A percentile compares a stretch with the other conserved stretches of the same genome.
These are phyloP conservation scores for Drosophila kanekoi DNA, from an alignment of 2,888 invertebrate genomes.

Conservation along the genomic window DNA sequence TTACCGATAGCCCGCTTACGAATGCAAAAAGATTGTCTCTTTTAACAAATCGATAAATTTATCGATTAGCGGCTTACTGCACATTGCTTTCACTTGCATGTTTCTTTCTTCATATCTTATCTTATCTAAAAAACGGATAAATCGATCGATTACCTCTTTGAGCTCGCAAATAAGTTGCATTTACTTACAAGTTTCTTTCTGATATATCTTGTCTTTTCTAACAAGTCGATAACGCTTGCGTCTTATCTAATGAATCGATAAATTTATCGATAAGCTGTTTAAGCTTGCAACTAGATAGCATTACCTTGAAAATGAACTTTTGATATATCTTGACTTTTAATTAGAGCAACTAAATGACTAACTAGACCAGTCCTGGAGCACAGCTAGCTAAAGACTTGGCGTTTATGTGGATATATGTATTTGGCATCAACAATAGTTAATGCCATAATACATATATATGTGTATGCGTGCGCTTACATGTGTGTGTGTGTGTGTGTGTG, in stretches of 20 bases:
- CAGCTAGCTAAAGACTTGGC: slow-evolving; percentile 8
- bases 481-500: slow-evolving; percentile 1
- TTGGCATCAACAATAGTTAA: slow-evolving; percentile 1
- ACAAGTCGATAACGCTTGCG: too few species aligned
- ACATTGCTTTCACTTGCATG: background rate
- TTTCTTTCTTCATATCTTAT: too few species aligned
- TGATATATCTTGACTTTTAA: background rate
- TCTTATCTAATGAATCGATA: background rate
- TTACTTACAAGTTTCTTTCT: too few species aligned
- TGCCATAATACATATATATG: background rate
- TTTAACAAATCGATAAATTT: background rate
- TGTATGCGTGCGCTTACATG: too few species aligned
- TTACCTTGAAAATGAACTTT: background rate
- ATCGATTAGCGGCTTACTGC: background rate
- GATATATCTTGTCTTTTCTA: too few species aligned
- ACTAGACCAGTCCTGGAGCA: background rate
- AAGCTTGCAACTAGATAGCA: background rate
- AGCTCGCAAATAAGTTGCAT: too few species aligned
- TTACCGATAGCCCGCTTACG: too few species aligned
- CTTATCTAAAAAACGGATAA: background rate
- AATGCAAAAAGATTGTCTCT: too few species aligned
- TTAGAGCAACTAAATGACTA: slow-evolving; percentile 4
- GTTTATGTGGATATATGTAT: background rate
- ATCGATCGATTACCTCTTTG: background rate
- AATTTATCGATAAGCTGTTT: background rate